Conservation (phyloP, 2,888 invertebrate species). For the Autographa pulchrina region DNA sequence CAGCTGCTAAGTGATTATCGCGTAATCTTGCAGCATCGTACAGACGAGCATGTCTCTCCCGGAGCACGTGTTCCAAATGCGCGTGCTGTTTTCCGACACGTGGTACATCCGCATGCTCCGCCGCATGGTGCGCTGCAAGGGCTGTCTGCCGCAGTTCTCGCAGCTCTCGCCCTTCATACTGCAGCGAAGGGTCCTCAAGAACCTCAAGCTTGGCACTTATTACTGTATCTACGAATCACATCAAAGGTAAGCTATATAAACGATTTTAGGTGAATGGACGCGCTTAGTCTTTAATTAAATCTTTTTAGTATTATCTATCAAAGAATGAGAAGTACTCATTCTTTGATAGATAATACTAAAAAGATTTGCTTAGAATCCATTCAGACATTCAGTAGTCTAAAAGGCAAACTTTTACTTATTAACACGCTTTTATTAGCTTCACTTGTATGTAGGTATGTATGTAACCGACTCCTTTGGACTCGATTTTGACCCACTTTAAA, state of each 20-base stretch:
- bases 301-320: too few relatives aligned
- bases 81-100: constrained; percentile 52
- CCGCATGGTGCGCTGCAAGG: constrained; percentile 35
- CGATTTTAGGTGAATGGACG: too few relatives aligned
- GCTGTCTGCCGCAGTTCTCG: constrained; percentile 28
- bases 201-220: constrained; percentile 40
- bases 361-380: too few relatives aligned
- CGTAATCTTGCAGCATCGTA: constrained; percentile 44
- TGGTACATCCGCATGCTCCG: constrained; percentile 37
- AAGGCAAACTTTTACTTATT: neutral
- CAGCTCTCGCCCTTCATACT: constrained; percentile 27
- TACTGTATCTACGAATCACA: constrained; percentile 36
- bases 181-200: constrained; percentile 23
- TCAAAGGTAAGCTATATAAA: constrained; percentile 16
- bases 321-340: too few relatives aligned
- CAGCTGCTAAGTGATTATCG: too few relatives aligned
- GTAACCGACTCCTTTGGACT: too few relatives aligned
- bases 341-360: too few relatives aligned
- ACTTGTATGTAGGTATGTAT: too few relatives aligned
- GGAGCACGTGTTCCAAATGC: constrained; percentile 46
- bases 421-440: too few relatives aligned
- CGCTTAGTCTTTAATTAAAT: too few relatives aligned
- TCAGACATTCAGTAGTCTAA: too few relatives aligned
- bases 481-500: too few relatives aligned
- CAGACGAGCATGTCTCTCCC: constrained; percentile 39